phyloP scores from a whole-genome alignment of 2,797 vertebrate species.

The Gallinago stenura region DNA sequence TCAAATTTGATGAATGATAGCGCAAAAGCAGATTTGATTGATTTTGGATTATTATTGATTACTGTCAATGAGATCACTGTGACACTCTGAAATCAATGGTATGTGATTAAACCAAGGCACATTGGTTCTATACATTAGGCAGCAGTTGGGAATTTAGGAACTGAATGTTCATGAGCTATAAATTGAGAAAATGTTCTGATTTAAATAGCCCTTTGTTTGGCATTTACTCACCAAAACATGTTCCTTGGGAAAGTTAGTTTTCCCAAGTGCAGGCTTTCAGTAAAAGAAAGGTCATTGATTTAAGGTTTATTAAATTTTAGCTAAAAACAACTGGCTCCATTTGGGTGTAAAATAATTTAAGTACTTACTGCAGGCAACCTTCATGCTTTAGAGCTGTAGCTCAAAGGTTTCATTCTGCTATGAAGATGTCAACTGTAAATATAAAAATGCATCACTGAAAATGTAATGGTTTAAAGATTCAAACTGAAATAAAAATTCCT shows the following conservation, averaged over 20 bases:
- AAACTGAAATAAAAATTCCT: constrained; percentile 80
- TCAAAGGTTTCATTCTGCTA: constrained; percentile 78
- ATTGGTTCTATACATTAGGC: constrained; percentile 49
- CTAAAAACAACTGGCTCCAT: constrained; percentile 80
- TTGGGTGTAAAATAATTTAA: constrained; percentile 82
- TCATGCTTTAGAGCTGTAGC: constrained; percentile 78
- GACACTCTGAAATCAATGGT: constrained; percentile 79
- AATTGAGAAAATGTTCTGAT: constrained; percentile 75
- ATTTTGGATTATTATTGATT: constrained; percentile 86
- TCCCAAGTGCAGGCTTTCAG: constrained; percentile 70
- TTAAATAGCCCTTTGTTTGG: constrained; percentile 79
- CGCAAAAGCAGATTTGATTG: constrained; percentile 79
- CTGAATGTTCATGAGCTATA: constrained; percentile 76
- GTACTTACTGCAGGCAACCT: constrained; percentile 79
- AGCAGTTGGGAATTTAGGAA: constrained; percentile 65
- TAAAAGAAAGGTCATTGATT: constrained; percentile 80
- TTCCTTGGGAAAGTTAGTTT: constrained; percentile 79
- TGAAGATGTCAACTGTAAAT: constrained; percentile 84
- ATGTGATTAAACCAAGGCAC: constrained; percentile 79
- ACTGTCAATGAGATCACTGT: constrained; percentile 81
- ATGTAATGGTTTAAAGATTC: constrained; percentile 80
- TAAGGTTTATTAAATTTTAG: constrained; percentile 84
- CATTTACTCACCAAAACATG: constrained; percentile 75
- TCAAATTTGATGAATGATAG: constrained; percentile 81
- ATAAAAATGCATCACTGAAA: constrained; percentile 84